phyloP scores from a whole-genome alignment of 2,888 invertebrate genomes.

The Chaetogeoica ovagalla region DNA sequence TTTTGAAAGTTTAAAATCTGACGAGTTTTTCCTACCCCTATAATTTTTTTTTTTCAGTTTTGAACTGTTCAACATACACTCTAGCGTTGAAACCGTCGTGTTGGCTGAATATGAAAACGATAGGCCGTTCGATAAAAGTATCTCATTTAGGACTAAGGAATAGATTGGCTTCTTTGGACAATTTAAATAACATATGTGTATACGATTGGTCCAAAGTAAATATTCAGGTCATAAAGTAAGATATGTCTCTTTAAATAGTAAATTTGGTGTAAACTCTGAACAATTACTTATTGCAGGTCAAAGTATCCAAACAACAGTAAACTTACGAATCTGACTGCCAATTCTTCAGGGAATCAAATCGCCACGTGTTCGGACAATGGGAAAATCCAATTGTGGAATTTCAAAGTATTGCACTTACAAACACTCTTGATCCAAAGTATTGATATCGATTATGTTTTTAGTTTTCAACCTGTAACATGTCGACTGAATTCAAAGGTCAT shows the following conservation, averaged over 20 bases:
- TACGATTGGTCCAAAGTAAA: constrained; percentile 23
- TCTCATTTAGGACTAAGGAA: constrained; percentile 27
- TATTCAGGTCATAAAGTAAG: constrained; percentile 34
- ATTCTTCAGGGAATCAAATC: constrained; percentile 22
- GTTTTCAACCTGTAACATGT: constrained; percentile 32
- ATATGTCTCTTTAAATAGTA: neutral
- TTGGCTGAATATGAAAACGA: constrained; percentile 26
- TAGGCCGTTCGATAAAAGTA: neutral
- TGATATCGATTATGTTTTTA: neutral
- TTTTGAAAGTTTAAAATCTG: neutral
- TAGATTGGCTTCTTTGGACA: constrained; percentile 34
- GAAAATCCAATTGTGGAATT: constrained; percentile 41
- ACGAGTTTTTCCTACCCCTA: neutral
- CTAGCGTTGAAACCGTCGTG: constrained; percentile 29
- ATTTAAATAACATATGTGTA: constrained; percentile 23
- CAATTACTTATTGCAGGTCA: constrained; percentile 1
- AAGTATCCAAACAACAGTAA: constrained; percentile 19
- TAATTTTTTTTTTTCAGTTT: constrained; percentile 19
- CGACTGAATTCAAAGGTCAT: constrained; percentile 35
- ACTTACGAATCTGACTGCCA: constrained; percentile 19
- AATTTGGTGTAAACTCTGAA: neutral
- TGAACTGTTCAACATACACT: constrained; percentile 10
- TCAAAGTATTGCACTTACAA: constrained; percentile 10
- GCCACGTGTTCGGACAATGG: constrained; percentile 38
- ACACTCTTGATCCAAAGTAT: neutral